Base-by-base conservation (phyloP, 2,113 vertebrate genomes). In the Redunca redunca region DNA sequence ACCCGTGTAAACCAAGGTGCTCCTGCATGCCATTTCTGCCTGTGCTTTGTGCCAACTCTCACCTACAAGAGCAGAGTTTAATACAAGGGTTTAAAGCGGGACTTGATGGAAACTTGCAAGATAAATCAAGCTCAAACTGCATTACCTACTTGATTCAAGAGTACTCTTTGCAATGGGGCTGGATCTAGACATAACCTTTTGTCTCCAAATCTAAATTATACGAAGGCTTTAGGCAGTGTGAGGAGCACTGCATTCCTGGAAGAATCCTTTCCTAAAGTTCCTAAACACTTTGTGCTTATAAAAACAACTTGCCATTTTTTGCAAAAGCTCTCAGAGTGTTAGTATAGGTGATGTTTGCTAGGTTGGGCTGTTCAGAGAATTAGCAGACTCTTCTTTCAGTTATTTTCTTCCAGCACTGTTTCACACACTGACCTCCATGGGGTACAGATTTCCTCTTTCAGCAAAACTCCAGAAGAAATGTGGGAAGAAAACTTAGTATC, bases 371-470 rank as follows among this genome's bases (percentile, higher is more conserved):
- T 88, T 48, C 52, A 28, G 87, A 85, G 36, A 74, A 16, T 36
- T 84, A 85, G 52, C n/a, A 91, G 64, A 64, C 36, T 90, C 40
- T 88, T 83, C 57, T 87, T 94, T 94, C 43, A 83, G 17, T 53
- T 89, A n/a, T 81, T 93, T 90, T 80, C 36, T 92, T 74, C 77
- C 43, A 62, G 33, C 10, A 17, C 15, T 26, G 4, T 85, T 97
- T 91, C 19, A 87, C 48, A 80, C 6, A 1, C 62, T 88, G 48
- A 92, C 1, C n/a, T 78, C 7, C 17, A 21, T 82, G 80, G 81
- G 52, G 88, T 82, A 67, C 6, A 77, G 62, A 58, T 94, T 96
- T 89, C 80, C 53, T 90, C 86, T 90, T 81, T 95, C 15, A 94
- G 43, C 9, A 58, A 88, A 96, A 90, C n/a, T 77, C 57, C 43